Evolutionary conservation across 2,797 vertebrate genomes (phyloP).

Genomic region (Sebastes itinus): DNA sequence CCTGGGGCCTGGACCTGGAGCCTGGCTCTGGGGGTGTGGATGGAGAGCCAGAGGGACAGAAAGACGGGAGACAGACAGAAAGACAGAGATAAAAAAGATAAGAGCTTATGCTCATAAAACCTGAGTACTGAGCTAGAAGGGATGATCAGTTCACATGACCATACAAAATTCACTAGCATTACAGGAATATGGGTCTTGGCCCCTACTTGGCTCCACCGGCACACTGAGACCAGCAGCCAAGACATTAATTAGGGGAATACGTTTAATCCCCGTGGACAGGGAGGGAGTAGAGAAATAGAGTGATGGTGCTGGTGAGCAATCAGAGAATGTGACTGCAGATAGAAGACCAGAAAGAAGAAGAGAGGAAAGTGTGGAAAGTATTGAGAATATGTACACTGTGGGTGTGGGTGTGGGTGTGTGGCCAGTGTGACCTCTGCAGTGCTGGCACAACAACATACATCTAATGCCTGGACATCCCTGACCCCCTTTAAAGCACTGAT

Average conservation of each 20-base stretch:
- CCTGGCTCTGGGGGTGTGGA: conserved; percentile 8
- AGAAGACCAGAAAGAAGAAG: neutral
- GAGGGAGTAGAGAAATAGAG: conserved; percentile 12
- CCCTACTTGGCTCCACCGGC: conserved; percentile 60
- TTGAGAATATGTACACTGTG: neutral
- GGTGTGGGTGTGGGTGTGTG: neutral
- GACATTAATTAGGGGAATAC: conserved; percentile 78
- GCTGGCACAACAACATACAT: neutral
- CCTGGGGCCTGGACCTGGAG: conserved; percentile 32
- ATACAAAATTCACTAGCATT: conserved; percentile 23
- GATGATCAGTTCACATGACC: conserved; percentile 15
- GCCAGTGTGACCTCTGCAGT: neutral
- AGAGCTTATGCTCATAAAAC: conserved; percentile 17
- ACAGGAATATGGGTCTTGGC: conserved; percentile 35
- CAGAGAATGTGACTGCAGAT: conserved; percentile 11
- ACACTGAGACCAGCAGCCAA: conserved; percentile 56
- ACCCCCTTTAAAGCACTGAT: neutral
- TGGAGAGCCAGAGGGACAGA: conserved; percentile 32
- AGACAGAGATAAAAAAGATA: neutral
- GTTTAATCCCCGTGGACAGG: conserved; percentile 60
- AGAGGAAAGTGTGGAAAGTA: neutral
- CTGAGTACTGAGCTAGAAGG: neutral
- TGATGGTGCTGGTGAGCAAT: neutral
- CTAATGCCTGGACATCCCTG: neutral
- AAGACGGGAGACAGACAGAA: neutral